Conservation (phyloP, 2,797 vertebrate species). For the Antrozous pallidus region DNA sequence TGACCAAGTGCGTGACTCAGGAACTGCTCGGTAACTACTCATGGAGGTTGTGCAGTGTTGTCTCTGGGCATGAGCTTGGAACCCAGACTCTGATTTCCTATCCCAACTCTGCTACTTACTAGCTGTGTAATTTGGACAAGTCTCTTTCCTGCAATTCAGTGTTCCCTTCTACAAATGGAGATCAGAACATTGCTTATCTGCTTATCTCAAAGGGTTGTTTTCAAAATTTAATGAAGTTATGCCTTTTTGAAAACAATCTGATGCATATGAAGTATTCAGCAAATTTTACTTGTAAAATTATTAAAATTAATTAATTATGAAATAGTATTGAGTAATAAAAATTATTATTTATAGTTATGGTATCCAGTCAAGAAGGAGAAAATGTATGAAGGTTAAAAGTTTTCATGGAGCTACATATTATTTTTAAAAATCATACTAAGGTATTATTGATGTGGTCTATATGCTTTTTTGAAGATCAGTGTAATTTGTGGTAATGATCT, state of each 20-base stretch:
- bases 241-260: neutral
- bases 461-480: neutral
- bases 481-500: slow-evolving; percentile 33
- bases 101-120: neutral
- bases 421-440: neutral
- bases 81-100: neutral
- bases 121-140: neutral
- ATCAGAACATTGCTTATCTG: neutral
- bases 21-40: neutral
- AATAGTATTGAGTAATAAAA: neutral
- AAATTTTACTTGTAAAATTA: neutral
- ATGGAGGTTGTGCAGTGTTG: rapidly evolving
- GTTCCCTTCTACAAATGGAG: neutral
- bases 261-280: rapidly evolving
- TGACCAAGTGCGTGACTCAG: neutral
- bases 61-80: rapidly evolving
- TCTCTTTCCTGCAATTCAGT: neutral
- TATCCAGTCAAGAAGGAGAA: neutral
- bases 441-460: neutral
- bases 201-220: neutral
- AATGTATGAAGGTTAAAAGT: neutral
- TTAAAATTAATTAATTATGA: neutral
- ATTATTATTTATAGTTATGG: neutral
- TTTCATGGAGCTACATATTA: neutral
- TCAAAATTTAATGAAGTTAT: neutral